phyloP scores from a whole-genome alignment of 2,113 vertebrate genomes.

The Triplophysa siluroides region DNA sequence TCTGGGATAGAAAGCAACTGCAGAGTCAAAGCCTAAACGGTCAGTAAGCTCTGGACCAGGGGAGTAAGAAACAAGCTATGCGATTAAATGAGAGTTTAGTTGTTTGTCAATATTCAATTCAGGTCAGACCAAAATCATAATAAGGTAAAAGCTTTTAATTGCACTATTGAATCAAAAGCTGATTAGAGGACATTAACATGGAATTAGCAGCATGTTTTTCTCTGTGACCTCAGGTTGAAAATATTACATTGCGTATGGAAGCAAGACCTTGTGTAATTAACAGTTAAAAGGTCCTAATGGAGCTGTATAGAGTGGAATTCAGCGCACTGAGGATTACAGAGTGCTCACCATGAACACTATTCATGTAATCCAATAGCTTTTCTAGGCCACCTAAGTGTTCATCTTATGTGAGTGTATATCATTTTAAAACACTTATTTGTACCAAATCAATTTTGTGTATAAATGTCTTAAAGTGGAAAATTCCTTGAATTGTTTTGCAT shows the following conservation, averaged over 20 bases:
- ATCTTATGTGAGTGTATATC: too few species aligned
- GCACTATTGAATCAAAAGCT: background rate
- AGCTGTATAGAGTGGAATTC: background rate
- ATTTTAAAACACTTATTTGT: too few species aligned
- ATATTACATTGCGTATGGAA: background rate
- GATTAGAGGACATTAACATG: background rate
- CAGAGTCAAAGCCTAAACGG: background rate
- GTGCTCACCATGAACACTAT: background rate
- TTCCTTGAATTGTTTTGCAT: too few species aligned
- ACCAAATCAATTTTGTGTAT: too few species aligned
- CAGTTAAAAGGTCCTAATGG: slow-evolving; percentile 27
- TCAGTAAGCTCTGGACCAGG: background rate
- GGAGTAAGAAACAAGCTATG: background rate
- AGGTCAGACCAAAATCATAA: background rate
- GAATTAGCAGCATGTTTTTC: background rate
- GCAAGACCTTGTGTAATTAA: slow-evolving; percentile 35
- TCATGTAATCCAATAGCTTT: too few species aligned
- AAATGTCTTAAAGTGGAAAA: too few species aligned
- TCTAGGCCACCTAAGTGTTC: too few species aligned
- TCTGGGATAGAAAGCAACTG: background rate
- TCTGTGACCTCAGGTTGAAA: background rate
- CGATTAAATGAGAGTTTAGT: background rate
- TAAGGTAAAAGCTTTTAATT: too few species aligned
- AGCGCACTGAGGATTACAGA: background rate
- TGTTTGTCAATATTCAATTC: background rate